A percentile compares a stretch with the other conserved stretches of the same genome.
phyloP scores from a whole-genome alignment of 2,888 invertebrate genomes.

The Plutella xylostella region DNA sequence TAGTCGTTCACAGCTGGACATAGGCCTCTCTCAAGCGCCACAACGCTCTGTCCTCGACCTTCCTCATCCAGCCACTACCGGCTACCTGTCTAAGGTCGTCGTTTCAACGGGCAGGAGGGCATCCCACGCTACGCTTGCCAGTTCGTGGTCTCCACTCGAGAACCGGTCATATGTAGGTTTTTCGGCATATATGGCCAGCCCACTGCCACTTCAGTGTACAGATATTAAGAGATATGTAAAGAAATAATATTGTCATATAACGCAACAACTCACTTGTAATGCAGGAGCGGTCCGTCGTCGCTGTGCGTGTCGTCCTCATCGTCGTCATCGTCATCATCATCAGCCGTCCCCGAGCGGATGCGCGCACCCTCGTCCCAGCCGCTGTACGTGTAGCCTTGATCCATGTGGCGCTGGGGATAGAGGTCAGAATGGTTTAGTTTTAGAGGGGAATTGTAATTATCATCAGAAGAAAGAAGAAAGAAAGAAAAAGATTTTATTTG shows the following conservation, averaged over 20 bases:
- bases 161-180: too few relatives aligned
- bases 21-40: too few relatives aligned
- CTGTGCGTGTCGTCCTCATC: constrained; percentile 4
- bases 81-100: neutral
- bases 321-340: constrained; percentile 4
- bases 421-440: neutral
- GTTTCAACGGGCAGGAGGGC: neutral
- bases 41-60: too few relatives aligned
- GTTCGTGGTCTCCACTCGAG: neutral
- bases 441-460: neutral
- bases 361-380: neutral
- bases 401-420: neutral
- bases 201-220: neutral
- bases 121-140: neutral
- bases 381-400: neutral
- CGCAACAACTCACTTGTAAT: constrained; percentile 7
- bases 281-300: constrained; percentile 7
- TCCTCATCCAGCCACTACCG: too few relatives aligned
- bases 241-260: neutral
- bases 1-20: too few relatives aligned
- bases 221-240: neutral
- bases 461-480: too few relatives aligned
- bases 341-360: neutral
- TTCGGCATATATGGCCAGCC: too few relatives aligned
- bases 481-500: too few relatives aligned